Percentiles rank a stretch among this genome's conserved stretches.
Evolutionary conservation across 1,140 invertebrate species (phyloP).

Genomic region (Drosophila repletoides): DNA sequence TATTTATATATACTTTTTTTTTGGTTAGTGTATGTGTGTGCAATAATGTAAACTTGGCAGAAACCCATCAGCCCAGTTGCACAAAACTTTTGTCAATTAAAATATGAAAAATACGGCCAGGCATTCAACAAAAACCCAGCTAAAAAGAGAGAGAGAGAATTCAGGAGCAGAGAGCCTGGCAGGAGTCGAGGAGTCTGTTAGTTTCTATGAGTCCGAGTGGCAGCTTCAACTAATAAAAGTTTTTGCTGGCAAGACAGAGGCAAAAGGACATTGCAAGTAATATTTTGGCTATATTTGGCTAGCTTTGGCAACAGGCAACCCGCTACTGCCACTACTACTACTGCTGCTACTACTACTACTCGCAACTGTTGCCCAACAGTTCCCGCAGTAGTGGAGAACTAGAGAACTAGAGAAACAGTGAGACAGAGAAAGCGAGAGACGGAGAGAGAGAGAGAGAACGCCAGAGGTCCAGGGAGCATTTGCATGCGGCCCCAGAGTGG

Average conservation of each 20-base stretch:
- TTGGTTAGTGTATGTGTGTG: constrained; percentile 13
- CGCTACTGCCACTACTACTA: no score
- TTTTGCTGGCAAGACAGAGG: constrained; percentile 68
- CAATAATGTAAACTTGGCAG: constrained; percentile 62
- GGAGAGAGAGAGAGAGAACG: not conserved
- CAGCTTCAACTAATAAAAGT: constrained; percentile 75
- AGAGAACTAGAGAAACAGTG: not conserved
- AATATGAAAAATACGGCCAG: constrained; percentile 73
- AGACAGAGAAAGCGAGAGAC: not conserved
- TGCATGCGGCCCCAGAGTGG: constrained; percentile 68
- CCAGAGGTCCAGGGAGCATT: constrained; percentile 35
- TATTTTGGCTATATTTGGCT: constrained; percentile 61
- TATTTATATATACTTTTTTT: not conserved
- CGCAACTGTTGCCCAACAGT: constrained; percentile 77
- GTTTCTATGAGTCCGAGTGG: constrained; percentile 32
- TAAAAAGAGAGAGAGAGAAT: not conserved
- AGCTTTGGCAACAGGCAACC: constrained; percentile 37
- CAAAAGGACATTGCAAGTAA: constrained; percentile 72
- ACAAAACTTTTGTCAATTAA: constrained; percentile 79
- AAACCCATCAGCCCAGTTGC: constrained; percentile 71
- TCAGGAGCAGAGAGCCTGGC: constrained; percentile 8
- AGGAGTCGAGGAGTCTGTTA: not conserved
- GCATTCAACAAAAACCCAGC: constrained; percentile 34
- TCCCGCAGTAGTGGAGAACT: constrained; percentile 1
- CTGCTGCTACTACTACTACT: no score